Evolutionary conservation across 2,888 invertebrate species (phyloP), one percentile per base, ranked within the genome.

Genomic region (Nemoura dubitans): DNA sequence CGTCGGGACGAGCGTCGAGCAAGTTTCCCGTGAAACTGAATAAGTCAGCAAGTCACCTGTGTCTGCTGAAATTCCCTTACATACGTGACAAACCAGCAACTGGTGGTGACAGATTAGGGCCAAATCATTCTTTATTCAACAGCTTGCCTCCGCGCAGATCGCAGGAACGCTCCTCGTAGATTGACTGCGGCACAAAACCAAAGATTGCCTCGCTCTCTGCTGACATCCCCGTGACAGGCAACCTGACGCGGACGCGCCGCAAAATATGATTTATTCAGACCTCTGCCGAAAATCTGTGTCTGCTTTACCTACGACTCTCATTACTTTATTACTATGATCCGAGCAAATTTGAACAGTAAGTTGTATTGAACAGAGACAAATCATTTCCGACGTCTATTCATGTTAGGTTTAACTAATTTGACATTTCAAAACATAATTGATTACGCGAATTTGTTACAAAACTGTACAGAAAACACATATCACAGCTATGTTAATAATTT

Each of bases 51-150:
- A 59, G 59, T 59, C 59, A 59, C 59, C 59, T 59, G 59, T 59
- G 59, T 59, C 59, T 3, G 0, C 16, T 14, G 26, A 26, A 78
- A 78, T 78, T 28, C 28, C 78, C 28, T 78, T 26, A 78, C 78
- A 81, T 29, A 81, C 81, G 28, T 16, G 28, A 81, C 81, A 81
- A 78, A 78, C 78, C 26, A 10, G 30, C 81, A n/a, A 81, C 28
- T 81, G 81, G 81, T 81, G 28, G 81, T 81, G 81, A 81, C 81
- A 81, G 81, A 81, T 81, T 81, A 81, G 28, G 81, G 81, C 28
- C 28, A 81, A 81, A 78, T 78, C 81, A 30, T 81, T n/a, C 30
- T 81, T 81, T 81, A 81, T 81, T 28, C 81, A 81, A 30, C 7
- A 81, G 28, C 78, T 28, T 78, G 27, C 78, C 28, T 28, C 78